phyloP scores from a whole-genome alignment of 2,797 vertebrate genomes.

The Buphagus erythrorhynchus region DNA sequence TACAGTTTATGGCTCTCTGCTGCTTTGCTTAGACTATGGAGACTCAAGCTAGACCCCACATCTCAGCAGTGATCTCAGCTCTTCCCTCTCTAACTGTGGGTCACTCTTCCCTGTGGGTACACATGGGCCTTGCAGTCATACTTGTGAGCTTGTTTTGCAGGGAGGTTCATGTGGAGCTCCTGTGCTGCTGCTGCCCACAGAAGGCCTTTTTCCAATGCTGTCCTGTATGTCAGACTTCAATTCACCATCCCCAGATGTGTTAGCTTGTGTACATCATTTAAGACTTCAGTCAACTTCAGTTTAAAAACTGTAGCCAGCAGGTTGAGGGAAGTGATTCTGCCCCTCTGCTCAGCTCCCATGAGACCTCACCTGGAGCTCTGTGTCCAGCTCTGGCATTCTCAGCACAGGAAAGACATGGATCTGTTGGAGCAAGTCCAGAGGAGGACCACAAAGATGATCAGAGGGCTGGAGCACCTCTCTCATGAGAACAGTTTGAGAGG shows the following conservation, averaged over 20 bases:
- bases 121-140: rapidly evolving
- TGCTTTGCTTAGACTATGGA: not conserved
- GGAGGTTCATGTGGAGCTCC: not conserved
- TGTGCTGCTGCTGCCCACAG: not conserved
- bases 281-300: not conserved
- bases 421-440: not conserved
- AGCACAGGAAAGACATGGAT: not conserved
- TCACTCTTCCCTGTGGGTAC: rapidly evolving
- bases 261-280: not conserved
- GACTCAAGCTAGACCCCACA: rapidly evolving
- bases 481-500: not conserved
- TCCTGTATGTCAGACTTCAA: not conserved
- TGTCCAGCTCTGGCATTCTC: not conserved
- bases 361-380: not conserved
- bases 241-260: not conserved
- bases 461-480: not conserved
- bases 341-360: not conserved
- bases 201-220: not conserved
- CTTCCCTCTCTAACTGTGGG: not conserved
- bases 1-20: not conserved
- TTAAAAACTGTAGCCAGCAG: not conserved
- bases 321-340: not conserved
- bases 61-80: not conserved
- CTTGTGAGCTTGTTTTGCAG: rapidly evolving
- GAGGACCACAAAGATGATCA: not conserved